These are phyloP conservation scores for Acheta domesticus DNA, from an alignment of 2,888 invertebrate genomes.

Conservation along the genomic window DNA sequence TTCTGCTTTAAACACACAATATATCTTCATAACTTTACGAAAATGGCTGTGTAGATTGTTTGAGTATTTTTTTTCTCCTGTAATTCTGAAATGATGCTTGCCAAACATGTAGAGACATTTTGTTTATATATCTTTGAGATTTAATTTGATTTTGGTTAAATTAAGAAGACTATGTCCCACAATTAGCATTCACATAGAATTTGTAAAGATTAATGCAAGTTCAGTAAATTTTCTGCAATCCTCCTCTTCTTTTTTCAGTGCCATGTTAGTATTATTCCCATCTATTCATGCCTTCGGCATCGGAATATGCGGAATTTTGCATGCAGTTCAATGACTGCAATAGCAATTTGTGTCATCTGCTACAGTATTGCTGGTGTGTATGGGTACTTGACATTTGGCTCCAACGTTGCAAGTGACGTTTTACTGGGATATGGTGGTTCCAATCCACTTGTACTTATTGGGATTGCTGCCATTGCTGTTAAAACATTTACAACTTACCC, in stretches of 20 bases:
- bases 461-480: constrained; percentile 50
- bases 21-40: too few species aligned
- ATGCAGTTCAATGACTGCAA: constrained; percentile 51
- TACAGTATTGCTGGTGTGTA: constrained; percentile 52
- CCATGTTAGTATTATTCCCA: constrained; percentile 60
- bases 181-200: too few species aligned
- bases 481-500: constrained; percentile 59
- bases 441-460: constrained; percentile 46
- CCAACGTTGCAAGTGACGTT: constrained; percentile 55
- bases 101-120: too few species aligned
- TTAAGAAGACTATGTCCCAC: not conserved
- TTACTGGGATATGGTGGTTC: constrained; percentile 49
- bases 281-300: constrained; percentile 57
- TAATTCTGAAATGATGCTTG: too few species aligned
- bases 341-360: constrained; percentile 49
- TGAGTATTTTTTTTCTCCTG: too few species aligned
- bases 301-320: constrained; percentile 51
- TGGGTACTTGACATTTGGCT: constrained; percentile 60
- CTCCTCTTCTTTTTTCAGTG: constrained; percentile 47
- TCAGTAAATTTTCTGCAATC: constrained; percentile 18
- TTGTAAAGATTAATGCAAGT: too few species aligned
- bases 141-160: not conserved
- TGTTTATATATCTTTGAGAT: too few species aligned
- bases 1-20: too few species aligned
- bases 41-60: too few species aligned